Evolutionary conservation across 1,140 invertebrate genomes (phyloP).

Genomic region (Cylas formicarius): DNA sequence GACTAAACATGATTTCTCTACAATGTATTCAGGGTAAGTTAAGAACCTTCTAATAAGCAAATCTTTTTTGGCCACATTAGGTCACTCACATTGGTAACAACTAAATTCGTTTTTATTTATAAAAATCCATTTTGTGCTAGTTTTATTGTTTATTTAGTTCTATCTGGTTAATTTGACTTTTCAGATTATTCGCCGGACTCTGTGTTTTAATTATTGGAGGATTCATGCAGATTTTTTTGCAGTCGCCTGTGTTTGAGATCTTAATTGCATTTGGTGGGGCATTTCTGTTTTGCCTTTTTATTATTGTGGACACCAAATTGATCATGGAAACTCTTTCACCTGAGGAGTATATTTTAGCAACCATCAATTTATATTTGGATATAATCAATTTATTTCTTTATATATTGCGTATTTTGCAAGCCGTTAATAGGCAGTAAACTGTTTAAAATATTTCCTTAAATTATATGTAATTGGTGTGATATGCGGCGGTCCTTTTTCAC

Average conservation of each 20-base stretch:
- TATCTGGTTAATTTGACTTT: constrained; percentile 34
- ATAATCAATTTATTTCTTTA: constrained; percentile 81
- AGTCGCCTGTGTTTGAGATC: constrained; percentile 59
- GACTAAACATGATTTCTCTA: constrained; percentile 74
- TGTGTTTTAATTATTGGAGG: constrained; percentile 64
- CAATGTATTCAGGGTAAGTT: constrained; percentile 63
- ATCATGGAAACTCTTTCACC: constrained; percentile 63
- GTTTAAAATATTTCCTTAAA: too few species aligned
- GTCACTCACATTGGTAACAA: too few species aligned
- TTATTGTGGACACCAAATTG: constrained; percentile 60
- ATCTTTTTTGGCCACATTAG: too few species aligned
- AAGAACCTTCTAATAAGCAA: too few species aligned
- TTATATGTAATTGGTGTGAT: too few species aligned
- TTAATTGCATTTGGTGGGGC: constrained; percentile 62
- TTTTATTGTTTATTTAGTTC: too few species aligned
- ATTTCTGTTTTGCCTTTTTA: constrained; percentile 66
- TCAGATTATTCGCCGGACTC: constrained; percentile 62
- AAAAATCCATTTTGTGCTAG: too few species aligned
- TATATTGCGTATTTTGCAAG: constrained; percentile 64
- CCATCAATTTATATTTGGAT: constrained; percentile 80
- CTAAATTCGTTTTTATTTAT: too few species aligned
- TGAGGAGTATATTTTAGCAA: constrained; percentile 70
- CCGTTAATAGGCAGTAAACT: constrained; percentile 22
- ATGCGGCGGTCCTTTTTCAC: too few species aligned
- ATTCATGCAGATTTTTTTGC: constrained; percentile 66